phyloP scores from a whole-genome alignment of 2,113 vertebrate species.

The Syngnathus floridae region DNA sequence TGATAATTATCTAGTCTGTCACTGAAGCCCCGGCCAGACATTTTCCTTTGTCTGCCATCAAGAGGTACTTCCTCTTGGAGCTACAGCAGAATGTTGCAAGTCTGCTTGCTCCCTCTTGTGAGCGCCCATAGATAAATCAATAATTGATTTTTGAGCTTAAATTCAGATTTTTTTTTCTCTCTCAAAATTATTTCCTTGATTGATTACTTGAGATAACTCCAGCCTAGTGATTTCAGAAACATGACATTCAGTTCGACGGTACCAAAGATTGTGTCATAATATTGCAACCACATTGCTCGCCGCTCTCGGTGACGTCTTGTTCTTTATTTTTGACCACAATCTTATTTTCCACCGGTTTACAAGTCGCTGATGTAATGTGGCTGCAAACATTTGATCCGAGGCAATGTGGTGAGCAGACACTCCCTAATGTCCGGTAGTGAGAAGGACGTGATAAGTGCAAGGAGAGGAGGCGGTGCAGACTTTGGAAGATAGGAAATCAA shows the following conservation, averaged over 20 bases:
- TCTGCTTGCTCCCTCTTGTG: conserved; percentile 9
- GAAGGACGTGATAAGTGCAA: conserved; percentile 49
- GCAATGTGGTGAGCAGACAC: conserved; percentile 15
- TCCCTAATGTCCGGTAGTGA: conserved; percentile 5
- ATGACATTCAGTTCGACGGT: no score
- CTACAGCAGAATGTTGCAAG: conserved; percentile 27
- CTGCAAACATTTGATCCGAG: conserved; percentile 16
- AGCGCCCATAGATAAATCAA: background rate
- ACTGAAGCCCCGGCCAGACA: conserved; percentile 43
- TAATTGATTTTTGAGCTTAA: background rate
- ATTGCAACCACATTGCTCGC: conserved; percentile 1
- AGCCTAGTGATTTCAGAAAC: background rate
- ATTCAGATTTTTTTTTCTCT: background rate
- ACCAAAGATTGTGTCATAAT: conserved; percentile 3
- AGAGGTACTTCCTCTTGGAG: conserved; percentile 34
- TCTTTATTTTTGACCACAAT: conserved; percentile 10
- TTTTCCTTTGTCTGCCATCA: conserved; percentile 56
- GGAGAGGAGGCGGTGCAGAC: conserved; percentile 22
- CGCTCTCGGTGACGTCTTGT: conserved; percentile 7
- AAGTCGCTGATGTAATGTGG: conserved; percentile 30
- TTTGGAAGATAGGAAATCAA: conserved; percentile 53
- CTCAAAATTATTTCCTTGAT: no score
- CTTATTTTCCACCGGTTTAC: background rate
- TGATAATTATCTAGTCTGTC: conserved; percentile 63
- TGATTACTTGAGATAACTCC: background rate